Evolutionary conservation across 2,888 invertebrate species (phyloP), one percentile per base, ranked within the genome.

Genomic region (Nomada flava): DNA sequence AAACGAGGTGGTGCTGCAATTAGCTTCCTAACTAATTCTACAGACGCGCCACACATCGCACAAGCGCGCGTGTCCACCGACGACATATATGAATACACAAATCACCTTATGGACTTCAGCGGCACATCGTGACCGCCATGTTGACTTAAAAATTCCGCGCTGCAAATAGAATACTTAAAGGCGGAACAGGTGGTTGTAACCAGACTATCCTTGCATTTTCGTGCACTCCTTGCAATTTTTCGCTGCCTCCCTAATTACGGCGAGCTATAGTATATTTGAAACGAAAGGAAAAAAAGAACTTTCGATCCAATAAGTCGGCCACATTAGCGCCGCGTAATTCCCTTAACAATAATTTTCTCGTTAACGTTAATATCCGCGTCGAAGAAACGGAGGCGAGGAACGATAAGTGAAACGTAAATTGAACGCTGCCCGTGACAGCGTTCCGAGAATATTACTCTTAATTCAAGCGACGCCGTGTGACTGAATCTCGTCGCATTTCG

Each of bases 1-100:
- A 90, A 90, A 90, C 89, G 85, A 88, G 89, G 87, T 86, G 87
- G 86, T 80, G 78, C 72, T 84, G 86, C 87, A 90, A 90, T 90
- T 90, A 90, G 89, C 89, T 88, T 86, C 76, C 86, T 74, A 84
- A 84, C 84, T 89, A 88, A 88, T 87, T 83, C 70, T 59, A 79
- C 77, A 44, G 81, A 53, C 80, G 82, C 76, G 83, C 88, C 78
- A 75, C 74, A 68, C 67, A 68, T 67, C 68, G 70, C 64, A 15
- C 55, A 18, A 20, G 11, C 5, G 4, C 36, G 71, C 60, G 69
- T 77, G 76, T 80, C 77, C 53, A 18, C 11, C 23, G 20, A 13
- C n/a, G 7, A 20, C 11, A 11, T 2, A 15, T 15, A 20, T 4
- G 23, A 50, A 52, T 62, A 69, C 26, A 55, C 36, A 55, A 42